Evolutionary conservation across 2,113 vertebrate genomes (phyloP), one percentile per base, ranked within the genome.

Genomic region (Stegostoma tigrinum): DNA sequence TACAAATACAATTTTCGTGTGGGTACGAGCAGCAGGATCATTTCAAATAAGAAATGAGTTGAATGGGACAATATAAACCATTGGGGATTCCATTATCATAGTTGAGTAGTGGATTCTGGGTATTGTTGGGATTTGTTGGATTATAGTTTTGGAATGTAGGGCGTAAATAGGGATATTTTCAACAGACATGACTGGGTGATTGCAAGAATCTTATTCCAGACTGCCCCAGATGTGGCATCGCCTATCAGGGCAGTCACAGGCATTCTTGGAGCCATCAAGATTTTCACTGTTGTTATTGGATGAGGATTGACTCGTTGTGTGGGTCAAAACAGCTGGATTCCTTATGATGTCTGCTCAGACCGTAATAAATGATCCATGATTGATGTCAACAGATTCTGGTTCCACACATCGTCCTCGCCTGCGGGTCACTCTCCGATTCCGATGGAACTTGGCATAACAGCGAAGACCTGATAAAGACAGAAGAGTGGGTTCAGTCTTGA

Each of bases 361-460:
- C 0, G 98, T 98, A 97, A 99, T 99, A 97, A 99, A 99, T 2
- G 98, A 99, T 42, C 99, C 99, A 94, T 98, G 98, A 96, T 99
- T 98, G 21, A 97, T 97, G 23, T 98, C 98, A 96, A 97, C 98
- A 0, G 98, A 98, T 19, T 99, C 98, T 0, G 99, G 99, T 90
- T 98, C 98, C 97, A 99, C 98, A 0, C 99, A 99, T 96, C 99
- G 98, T 34, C 99, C 99, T 97, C 98, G 98, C 97, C 98, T 98
- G 96, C 98, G 97, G 0, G 98, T 99, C 96, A 99, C 99, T 61
- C 98, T 98, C 23, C 99, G 97, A 97, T 99, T 99, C 96, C 99
- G 98, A 97, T 99, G 99, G 97, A 99, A 99, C 97, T 99, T 99
- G 96, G 99, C 99, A 0, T 99, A 99, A 96, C 99, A 99, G 42